Conservation (phyloP, 2,888 invertebrate genomes). For the Acanthacorydalis orientalis region DNA sequence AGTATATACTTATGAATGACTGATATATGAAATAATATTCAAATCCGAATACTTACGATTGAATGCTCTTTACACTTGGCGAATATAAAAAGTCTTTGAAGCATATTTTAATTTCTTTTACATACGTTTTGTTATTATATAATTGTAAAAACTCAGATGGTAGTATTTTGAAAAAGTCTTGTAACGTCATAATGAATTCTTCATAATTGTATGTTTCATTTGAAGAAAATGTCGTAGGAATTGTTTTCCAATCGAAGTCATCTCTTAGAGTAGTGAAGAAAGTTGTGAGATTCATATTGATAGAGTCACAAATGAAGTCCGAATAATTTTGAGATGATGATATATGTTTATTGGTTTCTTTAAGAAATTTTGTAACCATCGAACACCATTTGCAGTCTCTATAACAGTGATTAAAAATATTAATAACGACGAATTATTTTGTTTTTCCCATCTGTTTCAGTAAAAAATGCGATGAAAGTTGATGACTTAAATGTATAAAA, state of each 20-base stretch:
- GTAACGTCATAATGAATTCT: neutral
- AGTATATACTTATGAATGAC: too few species aligned
- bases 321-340: constrained; percentile 35
- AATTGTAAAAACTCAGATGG: neutral
- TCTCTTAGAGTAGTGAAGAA: constrained; percentile 26
- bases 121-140: constrained; percentile 6
- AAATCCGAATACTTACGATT: constrained; percentile 2
- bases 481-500: too few species aligned
- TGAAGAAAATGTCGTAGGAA: constrained; percentile 1
- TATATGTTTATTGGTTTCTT: constrained; percentile 36
- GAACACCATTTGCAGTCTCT: constrained; percentile 33
- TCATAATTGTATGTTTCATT: neutral
- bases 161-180: neutral
- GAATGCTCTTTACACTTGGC: constrained; percentile 6
- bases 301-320: constrained; percentile 29
- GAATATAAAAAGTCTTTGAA: constrained; percentile 5
- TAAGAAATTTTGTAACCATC: constrained; percentile 31
- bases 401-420: neutral
- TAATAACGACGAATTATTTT: too few species aligned
- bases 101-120: constrained; percentile 5
- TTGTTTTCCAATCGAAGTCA: constrained; percentile 35
- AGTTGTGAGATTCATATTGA: constrained; percentile 24
- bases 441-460: too few species aligned
- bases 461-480: too few species aligned
- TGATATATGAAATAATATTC: too few species aligned